Percentiles rank a stretch among this genome's conserved stretches.
These are phyloP conservation scores for Aphidius ervi DNA, from an alignment of 1,140 invertebrate species.

Conservation along the genomic window DNA sequence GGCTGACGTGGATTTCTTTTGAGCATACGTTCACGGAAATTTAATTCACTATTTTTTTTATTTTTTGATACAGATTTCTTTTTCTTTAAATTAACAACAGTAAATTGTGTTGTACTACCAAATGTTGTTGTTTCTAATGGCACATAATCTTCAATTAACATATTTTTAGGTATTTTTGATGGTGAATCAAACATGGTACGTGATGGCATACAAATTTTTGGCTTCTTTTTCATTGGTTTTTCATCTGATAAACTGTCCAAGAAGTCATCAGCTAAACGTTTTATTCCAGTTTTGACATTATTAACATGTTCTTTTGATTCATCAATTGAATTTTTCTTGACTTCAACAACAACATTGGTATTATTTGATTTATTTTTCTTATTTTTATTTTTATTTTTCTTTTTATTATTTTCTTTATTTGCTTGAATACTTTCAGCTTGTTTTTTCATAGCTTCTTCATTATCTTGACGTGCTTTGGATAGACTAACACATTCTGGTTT, in stretches of 20 bases:
- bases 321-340: slow-evolving; percentile 2
- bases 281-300: slow-evolving; percentile 19
- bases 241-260: slow-evolving; percentile 31
- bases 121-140: slow-evolving; percentile 22
- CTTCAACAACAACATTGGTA: not conserved
- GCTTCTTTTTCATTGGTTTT: slow-evolving; percentile 25
- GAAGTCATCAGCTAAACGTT: slow-evolving; percentile 30
- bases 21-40: slow-evolving; percentile 34
- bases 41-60: slow-evolving; percentile 10
- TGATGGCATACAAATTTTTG: slow-evolving; percentile 21
- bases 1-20: slow-evolving; percentile 30
- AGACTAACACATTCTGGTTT: not conserved
- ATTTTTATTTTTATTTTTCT: slow-evolving; percentile 7
- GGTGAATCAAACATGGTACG: slow-evolving; percentile 18
- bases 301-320: not conserved
- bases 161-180: not conserved
- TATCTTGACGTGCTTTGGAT: slow-evolving; percentile 17
- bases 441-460: slow-evolving; percentile 12
- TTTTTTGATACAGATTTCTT: slow-evolving; percentile 16
- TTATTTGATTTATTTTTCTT: slow-evolving; percentile 1
- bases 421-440: not conserved
- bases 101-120: slow-evolving; percentile 34
- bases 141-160: slow-evolving; percentile 21
- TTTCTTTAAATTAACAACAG: slow-evolving; percentile 29
- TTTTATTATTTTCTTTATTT: slow-evolving; percentile 13